Base-by-base conservation (phyloP, 1,140 invertebrate species). In the Caenorhabditis tropicalis region DNA sequence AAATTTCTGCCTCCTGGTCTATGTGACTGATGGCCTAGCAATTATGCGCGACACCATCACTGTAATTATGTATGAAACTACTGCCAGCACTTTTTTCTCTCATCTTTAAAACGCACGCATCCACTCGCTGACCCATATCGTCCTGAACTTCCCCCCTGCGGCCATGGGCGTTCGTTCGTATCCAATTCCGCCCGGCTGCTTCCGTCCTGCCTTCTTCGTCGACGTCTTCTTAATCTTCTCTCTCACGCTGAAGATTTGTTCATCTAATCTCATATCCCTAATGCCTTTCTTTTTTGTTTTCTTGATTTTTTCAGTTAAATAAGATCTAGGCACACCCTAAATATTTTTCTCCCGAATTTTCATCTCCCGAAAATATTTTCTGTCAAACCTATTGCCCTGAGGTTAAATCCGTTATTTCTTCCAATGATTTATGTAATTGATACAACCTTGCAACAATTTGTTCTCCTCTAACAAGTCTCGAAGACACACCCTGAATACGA, bases 61-160 rank as follows among this genome's bases (percentile, higher is more conserved):
- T 36, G 43, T 74, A 74, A 74, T 74, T 74, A 74, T 74, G 65
- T 74, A 74, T 74, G 65, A 74, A 74, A 74, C 65, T 74, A 46
- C 36, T 74, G 65, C 65, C 65, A 74, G 65, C n/a, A 46, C 36
- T 74, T 74, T 74, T 74, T 65, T 65, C 19, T 19, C 58, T 27
- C 24, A 21, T 36, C 33, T 74, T 43, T 1, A 74, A 43, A 24
- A 15, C 36, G 65, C 10, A 36, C n/a, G 65, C 65, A 24, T 74
- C 1, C 33, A 74, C 19, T 74, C n/a, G 43, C 65, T 74, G 65
- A 74, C 65, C 65, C 65, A 74, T 74, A 43, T 74, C 65, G 65
- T 74, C 36, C 36, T 39, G 19, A n/a, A 43, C 36, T 27, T 19
- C 36, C 27, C 24, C 21, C 65, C 12, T 43, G 36, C 36, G 21